phyloP scores from a whole-genome alignment of 2,797 vertebrate species.

The Chelon labrosus region DNA sequence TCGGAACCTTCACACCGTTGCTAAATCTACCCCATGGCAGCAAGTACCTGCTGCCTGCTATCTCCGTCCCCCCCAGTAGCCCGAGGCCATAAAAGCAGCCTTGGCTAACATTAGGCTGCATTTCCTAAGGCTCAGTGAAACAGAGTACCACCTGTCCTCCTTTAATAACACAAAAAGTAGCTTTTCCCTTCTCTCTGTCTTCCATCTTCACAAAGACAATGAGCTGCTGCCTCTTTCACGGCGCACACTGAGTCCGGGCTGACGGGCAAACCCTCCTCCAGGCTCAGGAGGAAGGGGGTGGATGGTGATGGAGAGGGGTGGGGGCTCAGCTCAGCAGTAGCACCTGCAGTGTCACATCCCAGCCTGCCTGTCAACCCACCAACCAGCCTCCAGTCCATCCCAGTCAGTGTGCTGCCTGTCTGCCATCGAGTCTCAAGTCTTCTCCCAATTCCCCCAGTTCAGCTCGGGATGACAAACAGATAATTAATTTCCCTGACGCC shows the following conservation, averaged over 20 bases:
- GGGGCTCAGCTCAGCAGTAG: slow-evolving; percentile 26
- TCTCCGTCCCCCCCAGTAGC: slow-evolving; percentile 73
- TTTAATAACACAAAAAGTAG: slow-evolving; percentile 74
- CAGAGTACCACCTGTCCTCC: slow-evolving; percentile 76
- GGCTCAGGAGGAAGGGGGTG: slow-evolving; percentile 34
- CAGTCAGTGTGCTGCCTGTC: slow-evolving; percentile 53
- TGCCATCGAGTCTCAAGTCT: slow-evolving; percentile 52
- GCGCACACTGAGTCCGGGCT: slow-evolving; percentile 48
- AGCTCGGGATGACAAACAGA: slow-evolving; percentile 85
- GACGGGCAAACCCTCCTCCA: slow-evolving; percentile 60
- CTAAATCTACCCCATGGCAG: slow-evolving; percentile 75
- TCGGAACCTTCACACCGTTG: slow-evolving; percentile 64
- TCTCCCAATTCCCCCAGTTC: slow-evolving; percentile 76
- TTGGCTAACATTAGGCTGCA: slow-evolving; percentile 75
- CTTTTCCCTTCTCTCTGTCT: slow-evolving; percentile 60
- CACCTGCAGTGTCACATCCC: slow-evolving; percentile 66
- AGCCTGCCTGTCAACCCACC: slow-evolving; percentile 50
- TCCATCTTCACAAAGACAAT: slow-evolving; percentile 70
- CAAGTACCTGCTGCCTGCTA: slow-evolving; percentile 71
- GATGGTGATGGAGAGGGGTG: background rate
- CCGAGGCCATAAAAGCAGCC: slow-evolving; percentile 76
- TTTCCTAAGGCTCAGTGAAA: slow-evolving; percentile 77
- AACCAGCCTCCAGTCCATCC: slow-evolving; percentile 40
- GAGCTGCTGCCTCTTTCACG: slow-evolving; percentile 55
- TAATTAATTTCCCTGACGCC: slow-evolving; percentile 82